Evolutionary conservation across 2,113 vertebrate genomes (phyloP).

Genomic region (Silurus asotus): DNA sequence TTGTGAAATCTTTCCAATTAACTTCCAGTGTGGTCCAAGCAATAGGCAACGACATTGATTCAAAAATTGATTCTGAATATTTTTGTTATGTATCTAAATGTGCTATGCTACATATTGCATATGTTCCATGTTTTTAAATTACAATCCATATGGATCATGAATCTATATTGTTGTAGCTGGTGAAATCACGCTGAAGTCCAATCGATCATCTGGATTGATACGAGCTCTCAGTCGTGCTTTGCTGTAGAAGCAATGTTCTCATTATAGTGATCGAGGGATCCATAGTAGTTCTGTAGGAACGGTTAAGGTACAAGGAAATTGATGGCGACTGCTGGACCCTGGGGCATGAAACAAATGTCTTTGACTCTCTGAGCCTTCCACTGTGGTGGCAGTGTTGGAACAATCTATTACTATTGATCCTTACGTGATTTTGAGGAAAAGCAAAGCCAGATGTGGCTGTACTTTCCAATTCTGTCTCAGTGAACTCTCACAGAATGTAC

Average conservation of each 20-base stretch:
- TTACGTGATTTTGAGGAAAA: conserved; percentile 28
- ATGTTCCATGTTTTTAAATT: conserved; percentile 12
- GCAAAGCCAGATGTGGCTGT: conserved; percentile 32
- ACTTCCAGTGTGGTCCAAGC: no score
- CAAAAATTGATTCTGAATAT: background rate
- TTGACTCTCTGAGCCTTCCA: conserved; percentile 20
- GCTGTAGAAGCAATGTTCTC: conserved; percentile 46
- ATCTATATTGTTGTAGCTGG: conserved; percentile 22
- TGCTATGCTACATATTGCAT: background rate
- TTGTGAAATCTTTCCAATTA: background rate
- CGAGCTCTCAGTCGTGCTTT: conserved; percentile 33
- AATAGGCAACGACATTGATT: background rate
- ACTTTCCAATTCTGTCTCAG: conserved; percentile 31
- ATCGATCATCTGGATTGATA: conserved; percentile 44
- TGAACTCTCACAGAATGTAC: background rate
- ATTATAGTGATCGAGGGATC: conserved; percentile 50
- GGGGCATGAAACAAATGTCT: conserved; percentile 49
- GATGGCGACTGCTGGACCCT: conserved; percentile 47
- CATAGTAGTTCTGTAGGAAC: conserved; percentile 48
- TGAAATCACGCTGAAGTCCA: conserved; percentile 31
- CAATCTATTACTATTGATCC: conserved; percentile 48
- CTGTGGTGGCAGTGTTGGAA: conserved; percentile 29
- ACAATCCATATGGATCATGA: conserved; percentile 21
- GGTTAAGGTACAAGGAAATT: conserved; percentile 53
- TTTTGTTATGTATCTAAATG: background rate